Percentiles rank a stretch among this genome's conserved stretches.
phyloP scores from a whole-genome alignment of 2,797 vertebrate species.

The Clarias fuscus region DNA sequence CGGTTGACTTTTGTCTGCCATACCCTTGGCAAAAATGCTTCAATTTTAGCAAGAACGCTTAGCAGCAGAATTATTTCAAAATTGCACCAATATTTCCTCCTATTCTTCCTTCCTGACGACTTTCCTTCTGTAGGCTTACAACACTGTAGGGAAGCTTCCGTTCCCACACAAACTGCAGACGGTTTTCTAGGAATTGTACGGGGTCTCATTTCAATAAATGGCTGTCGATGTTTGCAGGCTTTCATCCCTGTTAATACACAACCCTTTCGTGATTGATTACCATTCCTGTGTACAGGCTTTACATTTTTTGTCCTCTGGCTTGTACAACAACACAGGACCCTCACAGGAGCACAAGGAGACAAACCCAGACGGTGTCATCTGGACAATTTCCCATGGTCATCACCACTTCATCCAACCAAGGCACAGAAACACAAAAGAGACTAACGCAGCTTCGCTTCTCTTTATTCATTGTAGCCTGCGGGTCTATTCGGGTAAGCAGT shows the following conservation, averaged over 20 bases:
- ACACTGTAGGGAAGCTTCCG: neutral
- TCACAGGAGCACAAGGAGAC: neutral
- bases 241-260: neutral
- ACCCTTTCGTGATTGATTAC: neutral
- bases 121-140: neutral
- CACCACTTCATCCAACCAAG: conserved; percentile 12
- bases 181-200: neutral
- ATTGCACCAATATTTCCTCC: neutral
- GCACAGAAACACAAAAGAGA: conserved; percentile 26
- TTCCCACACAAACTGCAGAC: neutral
- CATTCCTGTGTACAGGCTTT: neutral
- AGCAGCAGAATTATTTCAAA: neutral
- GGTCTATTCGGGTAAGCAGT: conserved; percentile 45
- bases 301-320: neutral
- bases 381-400: conserved; percentile 46
- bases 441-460: conserved; percentile 21
- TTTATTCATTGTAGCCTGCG: conserved; percentile 40
- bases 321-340: neutral
- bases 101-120: neutral
- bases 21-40: neutral
- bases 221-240: neutral
- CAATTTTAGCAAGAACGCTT: too few relatives aligned
- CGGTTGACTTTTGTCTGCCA: neutral
- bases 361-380: conserved; percentile 27
- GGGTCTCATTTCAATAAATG: neutral